These are phyloP conservation scores for Perizoma flavofasciatum DNA, from an alignment of 2,888 invertebrate species.

Conservation along the genomic window DNA sequence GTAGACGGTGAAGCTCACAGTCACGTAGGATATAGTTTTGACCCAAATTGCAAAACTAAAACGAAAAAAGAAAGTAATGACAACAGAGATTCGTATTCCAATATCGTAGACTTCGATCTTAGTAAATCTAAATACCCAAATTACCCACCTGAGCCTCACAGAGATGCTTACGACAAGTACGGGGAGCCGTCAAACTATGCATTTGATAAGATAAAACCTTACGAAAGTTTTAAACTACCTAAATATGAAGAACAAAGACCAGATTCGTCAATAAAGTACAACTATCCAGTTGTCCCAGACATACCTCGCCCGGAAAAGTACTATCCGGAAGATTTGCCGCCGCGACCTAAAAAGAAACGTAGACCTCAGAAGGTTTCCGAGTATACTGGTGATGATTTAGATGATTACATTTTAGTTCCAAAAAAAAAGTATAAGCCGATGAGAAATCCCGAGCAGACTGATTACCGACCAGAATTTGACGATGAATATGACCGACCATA, in stretches of 20 bases:
- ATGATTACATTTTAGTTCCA: constrained; percentile 72
- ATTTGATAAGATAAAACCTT: constrained; percentile 63
- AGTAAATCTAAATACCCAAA: constrained; percentile 60
- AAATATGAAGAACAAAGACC: constrained; percentile 61
- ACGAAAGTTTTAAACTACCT: constrained; percentile 55
- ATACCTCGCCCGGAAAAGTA: constrained; percentile 55
- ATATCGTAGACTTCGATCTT: constrained; percentile 56
- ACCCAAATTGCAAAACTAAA: constrained; percentile 73
- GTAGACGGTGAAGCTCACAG: constrained; percentile 60
- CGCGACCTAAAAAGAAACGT: constrained; percentile 65
- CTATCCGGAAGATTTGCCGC: constrained; percentile 60
- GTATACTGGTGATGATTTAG: constrained; percentile 58
- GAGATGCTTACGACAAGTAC: constrained; percentile 65
- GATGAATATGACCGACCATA: constrained; percentile 67
- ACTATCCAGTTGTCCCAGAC: constrained; percentile 61
- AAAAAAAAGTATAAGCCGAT: constrained; percentile 72
- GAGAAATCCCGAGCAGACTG: constrained; percentile 55
- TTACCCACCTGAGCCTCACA: constrained; percentile 53
- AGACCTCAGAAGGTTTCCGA: constrained; percentile 65
- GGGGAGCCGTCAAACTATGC: constrained; percentile 60
- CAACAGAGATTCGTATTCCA: constrained; percentile 53
- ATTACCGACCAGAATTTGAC: constrained; percentile 60
- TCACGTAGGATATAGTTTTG: constrained; percentile 66
- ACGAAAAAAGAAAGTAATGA: constrained; percentile 60
- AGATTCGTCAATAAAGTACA: constrained; percentile 50